Evolutionary conservation across 2,797 vertebrate species (phyloP), one percentile per base, ranked within the genome.

Genomic region (Artibeus jamaicensis): DNA sequence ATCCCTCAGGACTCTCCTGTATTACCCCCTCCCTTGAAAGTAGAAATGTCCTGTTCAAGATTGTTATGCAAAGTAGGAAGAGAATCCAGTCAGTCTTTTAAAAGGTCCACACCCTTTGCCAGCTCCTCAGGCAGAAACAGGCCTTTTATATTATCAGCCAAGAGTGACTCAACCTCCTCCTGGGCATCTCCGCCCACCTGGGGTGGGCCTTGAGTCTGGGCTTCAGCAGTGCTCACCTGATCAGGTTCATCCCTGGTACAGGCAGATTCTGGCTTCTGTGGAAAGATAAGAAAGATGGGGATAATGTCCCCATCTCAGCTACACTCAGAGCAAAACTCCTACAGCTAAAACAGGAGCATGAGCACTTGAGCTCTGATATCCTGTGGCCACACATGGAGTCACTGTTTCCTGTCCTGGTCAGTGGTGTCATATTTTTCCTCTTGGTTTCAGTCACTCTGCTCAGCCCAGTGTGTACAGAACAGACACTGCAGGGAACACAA

Each of bases 11-110:
- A 70, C 39, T 71, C 32, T 81, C 65, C 8, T 10, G 53, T 71
- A 71, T 86, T 94, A 77, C 59, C 53, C 59, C 85, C 48, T 95
- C 68, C 22, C 15, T 11, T 34, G 74, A 29, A 96, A 53, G 77
- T 90, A 18, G 68, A 92, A 95, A 86, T 34, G 4, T 42, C 81
- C 83, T 71, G 37, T 42, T 86, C 86, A 91, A 93, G 65, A 65
- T 86, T 77, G 50, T 83, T 93, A 96, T 82, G 93, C 94, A 96
- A 95, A 96, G 79, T 50, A 96, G 86, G 70, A 62, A 91, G 50
- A 84, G 53, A 78, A 85, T 82, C 48, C 86, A 50, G 44, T 37
- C 29, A 32, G 82, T 29, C 85, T 93, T 87, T 92, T 79, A 91
- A 76, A 42, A 37, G 39, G 53, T 68, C 55, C 78, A 92, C 50